Percentiles rank a stretch among this genome's conserved stretches.
phyloP scores from a whole-genome alignment of 1,140 invertebrate species.

The Littorina saxatilis region DNA sequence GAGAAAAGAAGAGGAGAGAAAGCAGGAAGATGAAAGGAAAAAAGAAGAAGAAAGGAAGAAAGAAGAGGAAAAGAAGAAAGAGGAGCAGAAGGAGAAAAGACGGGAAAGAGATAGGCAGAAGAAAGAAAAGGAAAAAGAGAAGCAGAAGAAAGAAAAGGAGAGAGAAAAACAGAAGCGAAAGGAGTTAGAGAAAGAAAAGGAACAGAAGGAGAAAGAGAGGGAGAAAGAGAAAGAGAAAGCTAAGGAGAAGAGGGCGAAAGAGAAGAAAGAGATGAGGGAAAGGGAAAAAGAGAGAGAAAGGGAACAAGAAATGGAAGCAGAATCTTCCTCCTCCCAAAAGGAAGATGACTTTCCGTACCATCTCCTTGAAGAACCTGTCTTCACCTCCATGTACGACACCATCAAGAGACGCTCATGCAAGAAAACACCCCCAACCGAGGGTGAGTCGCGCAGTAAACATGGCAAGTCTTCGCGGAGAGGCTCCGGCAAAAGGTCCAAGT shows the following conservation, averaged over 20 bases:
- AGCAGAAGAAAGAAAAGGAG: slow-evolving; percentile 35
- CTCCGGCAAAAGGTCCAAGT: slow-evolving; percentile 24
- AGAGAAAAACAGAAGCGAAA: slow-evolving; percentile 32
- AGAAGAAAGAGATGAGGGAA: slow-evolving; percentile 32
- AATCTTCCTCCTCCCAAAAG: slow-evolving; percentile 78
- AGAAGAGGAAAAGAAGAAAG: slow-evolving; percentile 34
- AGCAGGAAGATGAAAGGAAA: slow-evolving; percentile 33
- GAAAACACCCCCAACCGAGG: slow-evolving; percentile 77
- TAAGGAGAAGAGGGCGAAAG: slow-evolving; percentile 19
- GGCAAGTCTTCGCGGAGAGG: slow-evolving; percentile 15
- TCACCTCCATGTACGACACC: slow-evolving; percentile 99
- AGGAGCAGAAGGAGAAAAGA: slow-evolving; percentile 39
- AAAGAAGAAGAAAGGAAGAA: slow-evolving; percentile 47
- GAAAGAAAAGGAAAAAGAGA: slow-evolving; percentile 38
- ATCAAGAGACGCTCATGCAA: slow-evolving; percentile 94
- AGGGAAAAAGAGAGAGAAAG: slow-evolving; percentile 50
- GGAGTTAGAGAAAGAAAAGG: slow-evolving; percentile 37
- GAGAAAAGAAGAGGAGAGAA: slow-evolving; percentile 12
- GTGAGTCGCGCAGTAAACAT: slow-evolving; percentile 21
- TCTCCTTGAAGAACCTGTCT: slow-evolving; percentile 71
- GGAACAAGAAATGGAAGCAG: slow-evolving; percentile 70
- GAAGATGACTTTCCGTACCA: slow-evolving; percentile 50
- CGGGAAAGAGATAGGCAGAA: slow-evolving; percentile 46
- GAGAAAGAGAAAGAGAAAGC: slow-evolving; percentile 33
- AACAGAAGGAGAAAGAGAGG: slow-evolving; percentile 55